Conservation (phyloP, 1,140 invertebrate genomes). For the Anadara kagoshimensis region DNA sequence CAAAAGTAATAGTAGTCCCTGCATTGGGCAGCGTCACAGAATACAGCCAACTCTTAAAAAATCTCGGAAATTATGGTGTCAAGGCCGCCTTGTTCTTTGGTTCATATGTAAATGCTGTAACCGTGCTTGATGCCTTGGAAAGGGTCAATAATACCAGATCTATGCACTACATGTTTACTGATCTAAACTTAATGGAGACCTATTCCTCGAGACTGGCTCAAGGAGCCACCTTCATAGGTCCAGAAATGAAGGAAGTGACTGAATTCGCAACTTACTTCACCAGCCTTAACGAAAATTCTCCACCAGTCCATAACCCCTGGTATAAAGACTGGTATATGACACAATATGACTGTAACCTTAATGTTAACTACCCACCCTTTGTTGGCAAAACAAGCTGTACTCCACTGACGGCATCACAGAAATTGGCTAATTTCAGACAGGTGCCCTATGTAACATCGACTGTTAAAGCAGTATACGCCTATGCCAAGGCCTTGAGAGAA, state of each 20-base stretch:
- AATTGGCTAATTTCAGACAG: slow-evolving; percentile 29
- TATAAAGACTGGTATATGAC: slow-evolving; percentile 72
- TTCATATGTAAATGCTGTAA: slow-evolving; percentile 5
- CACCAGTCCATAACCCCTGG: slow-evolving; percentile 69
- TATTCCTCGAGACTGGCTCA: slow-evolving; percentile 47
- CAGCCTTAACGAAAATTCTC: slow-evolving; percentile 51
- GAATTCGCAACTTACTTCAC: slow-evolving; percentile 67
- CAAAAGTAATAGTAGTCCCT: slow-evolving; percentile 22
- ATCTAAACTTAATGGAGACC: slow-evolving; percentile 46
- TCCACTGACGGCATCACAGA: slow-evolving; percentile 22
- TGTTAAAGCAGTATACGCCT: slow-evolving; percentile 59
- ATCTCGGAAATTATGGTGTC: slow-evolving; percentile 35
- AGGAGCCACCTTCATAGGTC: slow-evolving; percentile 54
- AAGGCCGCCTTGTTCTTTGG: slow-evolving; percentile 55
- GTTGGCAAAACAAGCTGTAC: slow-evolving; percentile 30
- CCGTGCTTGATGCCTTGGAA: slow-evolving; percentile 22
- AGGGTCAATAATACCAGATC: slow-evolving; percentile 27
- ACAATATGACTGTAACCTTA: slow-evolving; percentile 44
- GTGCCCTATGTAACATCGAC: slow-evolving; percentile 49
- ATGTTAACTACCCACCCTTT: slow-evolving; percentile 50
- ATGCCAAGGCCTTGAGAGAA: slow-evolving; percentile 50
- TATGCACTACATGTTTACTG: slow-evolving; percentile 60
- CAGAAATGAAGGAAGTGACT: slow-evolving; percentile 40
- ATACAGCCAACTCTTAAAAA: slow-evolving; percentile 29
- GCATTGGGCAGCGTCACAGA: slow-evolving; percentile 11